A percentile compares a stretch with the other conserved stretches of the same genome.
Evolutionary conservation across 2,113 vertebrate species (phyloP).

Genomic region (Pseudonaja textilis): DNA sequence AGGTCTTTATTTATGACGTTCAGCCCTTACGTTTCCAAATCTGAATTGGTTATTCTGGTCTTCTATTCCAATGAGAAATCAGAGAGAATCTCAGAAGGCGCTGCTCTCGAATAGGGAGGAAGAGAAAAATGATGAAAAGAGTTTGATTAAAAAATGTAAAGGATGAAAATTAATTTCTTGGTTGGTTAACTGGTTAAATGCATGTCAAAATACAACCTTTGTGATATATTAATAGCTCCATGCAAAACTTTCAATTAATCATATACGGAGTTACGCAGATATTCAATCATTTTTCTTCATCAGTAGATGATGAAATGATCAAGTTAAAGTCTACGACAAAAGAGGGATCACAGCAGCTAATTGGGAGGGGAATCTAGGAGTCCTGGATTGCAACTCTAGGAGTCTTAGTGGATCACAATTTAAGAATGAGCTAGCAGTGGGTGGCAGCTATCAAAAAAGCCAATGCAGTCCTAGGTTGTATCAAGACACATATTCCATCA

Average conservation of each 20-base stretch:
- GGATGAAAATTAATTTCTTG: conserved; percentile 15
- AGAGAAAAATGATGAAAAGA: neutral
- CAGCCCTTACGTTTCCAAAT: neutral
- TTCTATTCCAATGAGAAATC: neutral
- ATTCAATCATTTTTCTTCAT: neutral
- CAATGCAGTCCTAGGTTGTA: too few relatives aligned
- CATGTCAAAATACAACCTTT: conserved; percentile 20
- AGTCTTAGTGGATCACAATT: too few relatives aligned
- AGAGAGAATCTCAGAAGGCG: neutral
- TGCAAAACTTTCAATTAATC: conserved; percentile 9
- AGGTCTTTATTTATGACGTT: neutral
- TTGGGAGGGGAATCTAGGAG: neutral
- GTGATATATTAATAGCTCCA: neutral
- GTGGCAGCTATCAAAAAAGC: too few relatives aligned
- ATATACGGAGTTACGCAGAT: neutral
- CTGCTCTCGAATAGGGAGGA: too few relatives aligned
- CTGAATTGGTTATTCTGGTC: neutral
- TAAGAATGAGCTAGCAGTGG: too few relatives aligned
- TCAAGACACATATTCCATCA: too few relatives aligned
- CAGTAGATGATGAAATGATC: conserved; percentile 1
- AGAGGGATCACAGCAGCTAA: neutral
- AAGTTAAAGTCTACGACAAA: neutral
- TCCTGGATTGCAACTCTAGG: too few relatives aligned
- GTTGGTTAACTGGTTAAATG: conserved; percentile 12
- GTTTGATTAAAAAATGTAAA: neutral